Evolutionary conservation across 2,888 invertebrate species (phyloP), one percentile per base, ranked within the genome.

Genomic region (Nasonia oneida): DNA sequence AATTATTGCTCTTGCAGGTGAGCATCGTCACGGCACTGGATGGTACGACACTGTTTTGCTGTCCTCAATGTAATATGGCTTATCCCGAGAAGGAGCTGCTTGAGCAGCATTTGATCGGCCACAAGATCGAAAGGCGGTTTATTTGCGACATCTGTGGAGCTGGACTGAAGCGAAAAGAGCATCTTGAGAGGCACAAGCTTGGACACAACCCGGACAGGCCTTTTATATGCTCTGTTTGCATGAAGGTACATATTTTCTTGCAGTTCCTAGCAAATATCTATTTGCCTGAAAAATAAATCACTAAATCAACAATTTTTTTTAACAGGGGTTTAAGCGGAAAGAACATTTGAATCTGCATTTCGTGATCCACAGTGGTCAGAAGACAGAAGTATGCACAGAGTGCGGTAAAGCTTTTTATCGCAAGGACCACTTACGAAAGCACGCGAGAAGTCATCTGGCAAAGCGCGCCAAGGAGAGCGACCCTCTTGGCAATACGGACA

Each of bases 301-400:
- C 15, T 42, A 42, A 33, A 23, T 15, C 12, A 23, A 71, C 15
- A 33, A 39, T 50, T 15, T 61, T n/a, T 6, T n/a, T 74, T 67
- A 29, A n/a, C 78, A 87, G 82, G 88, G 88, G 14, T 97, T 97
- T 94, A 97, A 97, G 92, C 95, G 97, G 85, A 96, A 97, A 92
- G 97, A 97, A 91, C 97, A 97, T 90, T 95, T 97, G 90, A 97
- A 97, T 93, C 94, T 97, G 88, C 97, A 97, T 94, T 96, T 96
- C 89, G 97, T 97, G 89, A 97, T 97, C 92, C 97, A 97, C 94
- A 97, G 97, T 83, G 97, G 97, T 57, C 96, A 97, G 92, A 97
- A 97, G 94, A 97, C 96, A 6, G 97, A 97, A 93, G 96, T 96
- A 88, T 97, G 97, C 92, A 95, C 94, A 57, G 96, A 96, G 91